Evolutionary conservation across 2,888 invertebrate species (phyloP).

Genomic region (Muschampia plurimacula): DNA sequence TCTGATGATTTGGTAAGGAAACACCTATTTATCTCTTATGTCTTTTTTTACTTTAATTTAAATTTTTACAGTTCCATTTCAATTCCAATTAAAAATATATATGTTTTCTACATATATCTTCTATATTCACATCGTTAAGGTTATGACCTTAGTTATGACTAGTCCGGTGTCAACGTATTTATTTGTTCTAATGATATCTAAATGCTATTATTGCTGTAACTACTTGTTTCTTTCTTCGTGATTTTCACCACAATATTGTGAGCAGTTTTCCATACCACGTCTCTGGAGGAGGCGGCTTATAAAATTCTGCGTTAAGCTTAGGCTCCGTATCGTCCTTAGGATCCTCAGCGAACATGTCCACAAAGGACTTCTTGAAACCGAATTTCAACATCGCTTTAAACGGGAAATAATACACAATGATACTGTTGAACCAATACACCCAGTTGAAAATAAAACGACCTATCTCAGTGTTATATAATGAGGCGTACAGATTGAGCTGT

Average conservation of each 20-base stretch:
- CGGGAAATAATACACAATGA: slow-evolving; percentile 78
- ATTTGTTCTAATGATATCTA: too few species aligned
- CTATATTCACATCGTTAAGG: too few species aligned
- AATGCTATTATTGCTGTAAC: too few species aligned
- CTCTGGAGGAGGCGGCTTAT: slow-evolving; percentile 44
- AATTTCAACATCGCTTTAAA: slow-evolving; percentile 80
- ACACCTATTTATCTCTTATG: too few species aligned
- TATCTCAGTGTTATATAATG: slow-evolving; percentile 64
- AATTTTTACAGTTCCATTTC: too few species aligned
- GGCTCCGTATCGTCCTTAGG: slow-evolving; percentile 62
- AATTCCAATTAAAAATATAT: too few species aligned
- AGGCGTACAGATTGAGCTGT: slow-evolving; percentile 31
- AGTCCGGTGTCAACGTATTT: too few species aligned
- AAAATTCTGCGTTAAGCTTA: slow-evolving; percentile 63
- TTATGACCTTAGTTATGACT: too few species aligned
- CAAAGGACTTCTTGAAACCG: slow-evolving; percentile 85
- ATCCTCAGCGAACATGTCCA: slow-evolving; percentile 82
- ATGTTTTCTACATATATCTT: too few species aligned
- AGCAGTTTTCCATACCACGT: slow-evolving; percentile 38
- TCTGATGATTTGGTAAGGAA: too few species aligned
- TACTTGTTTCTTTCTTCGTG: neutral
- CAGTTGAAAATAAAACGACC: slow-evolving; percentile 86
- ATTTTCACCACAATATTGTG: neutral
- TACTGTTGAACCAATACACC: slow-evolving; percentile 81
- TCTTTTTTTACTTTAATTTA: too few species aligned